Percentiles rank a stretch among this genome's conserved stretches.
These are phyloP conservation scores for Capromys pilorides DNA, from an alignment of 2,797 vertebrate species.

Conservation along the genomic window DNA sequence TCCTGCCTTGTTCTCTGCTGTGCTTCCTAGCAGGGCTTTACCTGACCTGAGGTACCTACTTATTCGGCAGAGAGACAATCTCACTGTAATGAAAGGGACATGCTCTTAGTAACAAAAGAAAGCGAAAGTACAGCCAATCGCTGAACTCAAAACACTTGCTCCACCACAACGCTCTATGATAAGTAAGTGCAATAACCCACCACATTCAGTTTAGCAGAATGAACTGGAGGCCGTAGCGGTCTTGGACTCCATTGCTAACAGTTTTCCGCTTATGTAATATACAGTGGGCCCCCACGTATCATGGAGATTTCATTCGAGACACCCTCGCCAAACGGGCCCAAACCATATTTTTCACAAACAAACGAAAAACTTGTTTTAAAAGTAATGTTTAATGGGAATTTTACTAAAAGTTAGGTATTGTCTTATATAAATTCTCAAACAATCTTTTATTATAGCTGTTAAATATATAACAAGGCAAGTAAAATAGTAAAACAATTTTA, in stretches of 20 bases:
- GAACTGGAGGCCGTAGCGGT: background rate
- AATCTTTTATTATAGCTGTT: background rate
- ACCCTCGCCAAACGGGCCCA: no score
- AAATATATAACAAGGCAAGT: background rate
- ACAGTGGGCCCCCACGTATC: no score
- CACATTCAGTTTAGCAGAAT: background rate
- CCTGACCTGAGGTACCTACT: background rate
- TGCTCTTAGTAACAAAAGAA: background rate
- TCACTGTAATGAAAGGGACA: background rate
- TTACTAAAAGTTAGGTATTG: background rate
- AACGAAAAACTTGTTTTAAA: background rate
- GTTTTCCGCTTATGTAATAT: background rate
- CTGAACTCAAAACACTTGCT: background rate
- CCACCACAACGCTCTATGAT: background rate
- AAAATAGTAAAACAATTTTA: background rate
- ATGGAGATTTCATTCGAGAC: no score
- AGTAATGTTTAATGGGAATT: slow-evolving; percentile 1
- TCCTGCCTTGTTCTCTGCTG: background rate
- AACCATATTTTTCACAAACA: background rate
- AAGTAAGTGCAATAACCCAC: background rate
- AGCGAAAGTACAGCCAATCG: background rate
- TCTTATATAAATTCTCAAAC: background rate
- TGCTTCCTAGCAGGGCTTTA: background rate
- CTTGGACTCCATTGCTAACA: background rate
- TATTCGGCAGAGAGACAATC: background rate